Evolutionary conservation across 2,888 invertebrate species (phyloP).

Genomic region (Bruchidius siliquastri): DNA sequence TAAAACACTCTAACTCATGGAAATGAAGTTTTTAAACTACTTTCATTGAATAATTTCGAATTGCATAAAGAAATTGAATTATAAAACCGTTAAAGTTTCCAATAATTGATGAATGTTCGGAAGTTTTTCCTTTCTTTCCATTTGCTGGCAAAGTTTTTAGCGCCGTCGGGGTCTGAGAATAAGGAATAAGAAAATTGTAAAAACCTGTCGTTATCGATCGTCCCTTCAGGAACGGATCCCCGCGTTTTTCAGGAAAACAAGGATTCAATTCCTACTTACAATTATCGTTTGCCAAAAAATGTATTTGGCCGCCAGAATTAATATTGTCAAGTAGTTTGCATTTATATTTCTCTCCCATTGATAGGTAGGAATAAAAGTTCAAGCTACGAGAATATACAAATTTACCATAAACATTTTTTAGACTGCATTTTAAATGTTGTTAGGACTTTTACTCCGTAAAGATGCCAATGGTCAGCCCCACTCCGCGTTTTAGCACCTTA

Average conservation of each 20-base stretch:
- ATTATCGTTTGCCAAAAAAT: no score
- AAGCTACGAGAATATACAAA: no score
- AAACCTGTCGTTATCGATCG: slow-evolving; percentile 24
- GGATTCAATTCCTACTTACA: not conserved
- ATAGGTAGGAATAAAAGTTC: no score
- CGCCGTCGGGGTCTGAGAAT: slow-evolving; percentile 16
- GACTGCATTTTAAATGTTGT: no score
- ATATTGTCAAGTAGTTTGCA: no score
- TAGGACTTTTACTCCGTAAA: no score
- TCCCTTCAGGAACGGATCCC: not conserved
- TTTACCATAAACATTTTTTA: no score
- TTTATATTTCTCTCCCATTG: no score
- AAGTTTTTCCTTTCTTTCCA: slow-evolving; percentile 19
- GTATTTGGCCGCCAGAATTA: no score
- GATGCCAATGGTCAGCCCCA: no score
- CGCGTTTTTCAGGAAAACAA: not conserved
- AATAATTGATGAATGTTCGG: slow-evolving; percentile 22
- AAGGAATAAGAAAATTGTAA: slow-evolving; percentile 24
- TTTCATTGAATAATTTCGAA: not conserved
- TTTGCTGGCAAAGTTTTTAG: slow-evolving; percentile 16
- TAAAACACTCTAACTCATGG: not conserved
- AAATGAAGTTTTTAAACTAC: not conserved
- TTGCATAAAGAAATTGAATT: slow-evolving; percentile 18
- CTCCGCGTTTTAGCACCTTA: no score
- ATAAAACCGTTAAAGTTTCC: slow-evolving; percentile 21